Evolutionary conservation across 2,797 vertebrate genomes (phyloP).

Genomic region (Myotis myotis): DNA sequence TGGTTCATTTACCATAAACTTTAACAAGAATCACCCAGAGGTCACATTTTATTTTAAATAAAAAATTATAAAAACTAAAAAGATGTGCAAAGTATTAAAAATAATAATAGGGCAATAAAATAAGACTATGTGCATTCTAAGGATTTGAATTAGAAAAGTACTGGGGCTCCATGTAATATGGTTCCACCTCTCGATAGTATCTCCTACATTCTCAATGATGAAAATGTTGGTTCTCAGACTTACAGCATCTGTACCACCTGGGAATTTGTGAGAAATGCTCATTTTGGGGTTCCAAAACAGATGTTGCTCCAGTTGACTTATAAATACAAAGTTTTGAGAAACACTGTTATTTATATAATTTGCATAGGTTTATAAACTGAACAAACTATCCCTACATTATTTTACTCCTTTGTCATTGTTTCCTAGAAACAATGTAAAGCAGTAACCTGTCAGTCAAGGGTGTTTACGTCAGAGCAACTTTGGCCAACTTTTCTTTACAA

Average conservation of each 20-base stretch:
- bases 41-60: neutral
- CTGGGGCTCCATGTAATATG: neutral
- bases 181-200: neutral
- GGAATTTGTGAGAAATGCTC: neutral
- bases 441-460: neutral
- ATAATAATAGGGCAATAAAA: neutral
- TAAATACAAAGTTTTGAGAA: neutral
- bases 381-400: neutral
- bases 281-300: neutral
- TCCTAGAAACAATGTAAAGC: neutral
- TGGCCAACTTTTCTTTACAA: neutral
- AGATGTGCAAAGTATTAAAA: neutral
- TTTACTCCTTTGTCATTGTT: neutral
- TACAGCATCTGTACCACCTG: neutral
- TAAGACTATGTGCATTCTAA: neutral
- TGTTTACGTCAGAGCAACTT: neutral
- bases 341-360: neutral
- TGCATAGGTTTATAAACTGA: neutral
- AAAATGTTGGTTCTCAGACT: neutral
- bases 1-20: neutral
- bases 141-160: neutral
- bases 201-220: neutral
- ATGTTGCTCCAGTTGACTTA: neutral
- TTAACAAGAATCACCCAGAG: neutral
- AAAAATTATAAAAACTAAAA: slow-evolving; percentile 22